phyloP scores from a whole-genome alignment of 37 sponge, comb jelly and placozoan genomes.

The Chondrilla cf. caribensis region DNA sequence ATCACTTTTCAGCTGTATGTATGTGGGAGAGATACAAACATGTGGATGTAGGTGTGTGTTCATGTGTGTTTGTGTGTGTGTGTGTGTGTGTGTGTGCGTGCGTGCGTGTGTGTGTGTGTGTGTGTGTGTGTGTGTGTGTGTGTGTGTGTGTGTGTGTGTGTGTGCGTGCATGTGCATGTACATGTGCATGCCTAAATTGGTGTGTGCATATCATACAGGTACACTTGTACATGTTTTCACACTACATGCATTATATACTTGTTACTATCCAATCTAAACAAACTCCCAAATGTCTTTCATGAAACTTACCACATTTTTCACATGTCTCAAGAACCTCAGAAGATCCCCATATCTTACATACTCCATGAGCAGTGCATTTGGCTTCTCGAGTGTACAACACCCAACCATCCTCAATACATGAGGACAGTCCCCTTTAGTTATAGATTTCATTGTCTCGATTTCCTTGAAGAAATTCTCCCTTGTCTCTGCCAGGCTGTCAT shows the following conservation, averaged over 20 bases:
- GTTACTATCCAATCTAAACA: neutral
- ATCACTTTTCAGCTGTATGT: too few relatives aligned
- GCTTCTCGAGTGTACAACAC: conserved; percentile 11
- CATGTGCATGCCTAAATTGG: neutral
- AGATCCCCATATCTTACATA: conserved; percentile 10
- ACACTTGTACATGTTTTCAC: neutral
- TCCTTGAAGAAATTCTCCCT: neutral
- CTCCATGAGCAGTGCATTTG: conserved; percentile 2
- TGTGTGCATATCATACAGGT: neutral
- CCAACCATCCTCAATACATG: conserved; percentile 5
- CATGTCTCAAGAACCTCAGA: neutral
- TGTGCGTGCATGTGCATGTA: conserved; percentile 2
- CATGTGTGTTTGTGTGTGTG: neutral
- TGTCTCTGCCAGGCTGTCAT: too few relatives aligned
- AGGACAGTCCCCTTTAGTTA: neutral
- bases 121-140: conserved; percentile 13
- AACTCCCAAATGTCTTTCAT: neutral
- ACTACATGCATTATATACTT: neutral
- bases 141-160: conserved; percentile 22
- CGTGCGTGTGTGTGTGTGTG: conserved; percentile 10
- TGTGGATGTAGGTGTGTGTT: too few relatives aligned
- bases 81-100: neutral
- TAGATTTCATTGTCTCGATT: conserved; percentile 6
- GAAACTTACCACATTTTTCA: neutral
- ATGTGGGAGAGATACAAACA: too few relatives aligned